Evolutionary conservation across 1,140 invertebrate species (phyloP).

Genomic region (Cephus cinctus): DNA sequence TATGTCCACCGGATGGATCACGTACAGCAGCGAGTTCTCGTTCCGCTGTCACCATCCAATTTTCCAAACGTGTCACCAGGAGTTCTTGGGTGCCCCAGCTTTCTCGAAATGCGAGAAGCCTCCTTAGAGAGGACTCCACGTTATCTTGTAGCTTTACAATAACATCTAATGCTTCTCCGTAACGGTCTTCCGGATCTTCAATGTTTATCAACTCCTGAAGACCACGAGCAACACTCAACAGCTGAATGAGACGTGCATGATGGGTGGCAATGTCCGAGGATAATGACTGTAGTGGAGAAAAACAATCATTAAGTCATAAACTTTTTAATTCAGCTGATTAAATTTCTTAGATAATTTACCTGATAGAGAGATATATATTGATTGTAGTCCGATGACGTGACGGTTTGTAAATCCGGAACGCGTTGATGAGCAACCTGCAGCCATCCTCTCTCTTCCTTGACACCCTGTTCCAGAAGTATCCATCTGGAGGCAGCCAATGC

Average conservation of each 20-base stretch:
- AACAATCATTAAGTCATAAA: no score
- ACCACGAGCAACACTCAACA: constrained; percentile 69
- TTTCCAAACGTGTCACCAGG: constrained; percentile 69
- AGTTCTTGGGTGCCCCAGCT: constrained; percentile 73
- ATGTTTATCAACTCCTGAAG: constrained; percentile 73
- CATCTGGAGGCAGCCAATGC: constrained; percentile 79
- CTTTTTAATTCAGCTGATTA: no score
- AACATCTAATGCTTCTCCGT: constrained; percentile 67
- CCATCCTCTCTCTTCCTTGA: constrained; percentile 81
- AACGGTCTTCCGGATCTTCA: constrained; percentile 68
- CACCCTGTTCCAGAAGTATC: constrained; percentile 76
- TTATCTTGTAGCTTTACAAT: constrained; percentile 71
- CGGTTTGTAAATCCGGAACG: constrained; percentile 73
- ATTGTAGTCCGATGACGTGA: constrained; percentile 78
- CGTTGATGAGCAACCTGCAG: constrained; percentile 76
- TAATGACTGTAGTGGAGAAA: constrained; percentile 59
- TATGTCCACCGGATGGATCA: constrained; percentile 64
- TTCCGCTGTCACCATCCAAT: constrained; percentile 72
- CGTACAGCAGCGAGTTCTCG: constrained; percentile 59
- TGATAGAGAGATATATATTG: constrained; percentile 81
- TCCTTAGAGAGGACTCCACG: constrained; percentile 68
- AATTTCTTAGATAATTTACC: constrained; percentile 44
- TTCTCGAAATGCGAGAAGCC: constrained; percentile 71
- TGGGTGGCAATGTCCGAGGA: constrained; percentile 75
- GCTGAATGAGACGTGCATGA: constrained; percentile 71